Evolutionary conservation across 2,113 vertebrate genomes (phyloP).

Genomic region (Psittacula cyanocephala): DNA sequence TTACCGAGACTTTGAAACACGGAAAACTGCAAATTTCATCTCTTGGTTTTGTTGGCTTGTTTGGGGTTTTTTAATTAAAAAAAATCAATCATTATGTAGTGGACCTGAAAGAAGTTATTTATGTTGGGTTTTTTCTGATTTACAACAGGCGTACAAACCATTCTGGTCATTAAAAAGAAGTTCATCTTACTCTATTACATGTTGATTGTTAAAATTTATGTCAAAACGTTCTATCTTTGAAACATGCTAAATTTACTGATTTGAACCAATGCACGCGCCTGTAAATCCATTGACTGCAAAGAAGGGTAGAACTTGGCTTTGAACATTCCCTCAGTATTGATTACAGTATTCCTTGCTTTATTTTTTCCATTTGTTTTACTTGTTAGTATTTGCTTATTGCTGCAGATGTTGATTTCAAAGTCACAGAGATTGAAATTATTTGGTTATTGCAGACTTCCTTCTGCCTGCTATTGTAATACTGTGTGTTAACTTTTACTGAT

Average conservation of each 20-base stretch:
- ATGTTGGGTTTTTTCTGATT: background rate
- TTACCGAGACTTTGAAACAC: background rate
- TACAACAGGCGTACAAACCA: background rate
- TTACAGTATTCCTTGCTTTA: background rate
- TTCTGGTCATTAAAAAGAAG: background rate
- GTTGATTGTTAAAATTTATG: constrained; percentile 12
- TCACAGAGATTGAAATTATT: background rate
- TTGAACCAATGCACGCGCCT: background rate
- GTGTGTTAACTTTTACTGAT: background rate
- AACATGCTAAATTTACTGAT: background rate
- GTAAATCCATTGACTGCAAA: background rate
- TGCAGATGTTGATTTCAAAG: background rate
- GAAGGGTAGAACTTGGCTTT: background rate
- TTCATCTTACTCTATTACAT: background rate
- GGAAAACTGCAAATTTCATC: background rate
- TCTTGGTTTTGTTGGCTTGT: background rate
- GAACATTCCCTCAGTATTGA: background rate
- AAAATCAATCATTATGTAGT: background rate
- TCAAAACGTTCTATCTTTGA: background rate
- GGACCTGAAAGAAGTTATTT: background rate
- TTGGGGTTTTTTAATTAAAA: background rate
- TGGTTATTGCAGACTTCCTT: background rate
- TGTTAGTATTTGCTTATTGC: background rate
- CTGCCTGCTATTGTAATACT: background rate
- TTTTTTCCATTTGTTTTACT: background rate